Percentiles rank a stretch among this genome's conserved stretches.
These are phyloP conservation scores for Pomatostomus ruficeps DNA, from an alignment of 2,113 vertebrate species.

Conservation along the genomic window DNA sequence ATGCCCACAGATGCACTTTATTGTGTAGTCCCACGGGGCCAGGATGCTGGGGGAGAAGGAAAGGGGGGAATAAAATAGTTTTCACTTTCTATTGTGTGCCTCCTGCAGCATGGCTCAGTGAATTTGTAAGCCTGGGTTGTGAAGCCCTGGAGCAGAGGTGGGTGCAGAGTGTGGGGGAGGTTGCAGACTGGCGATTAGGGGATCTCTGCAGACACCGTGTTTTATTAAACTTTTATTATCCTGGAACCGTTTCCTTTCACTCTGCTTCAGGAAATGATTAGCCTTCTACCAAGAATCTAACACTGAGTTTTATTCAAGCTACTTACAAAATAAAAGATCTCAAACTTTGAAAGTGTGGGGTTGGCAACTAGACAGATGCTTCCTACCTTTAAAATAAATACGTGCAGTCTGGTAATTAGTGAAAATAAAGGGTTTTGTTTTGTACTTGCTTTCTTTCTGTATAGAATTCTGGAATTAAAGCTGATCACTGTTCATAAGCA, in stretches of 20 bases:
- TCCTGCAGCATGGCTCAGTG: not conserved
- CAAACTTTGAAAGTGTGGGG: not conserved
- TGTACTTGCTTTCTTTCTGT: not conserved
- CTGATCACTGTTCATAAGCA: not conserved
- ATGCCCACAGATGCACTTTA: rapidly evolving
- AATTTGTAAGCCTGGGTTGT: not conserved
- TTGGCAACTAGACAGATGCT: not conserved
- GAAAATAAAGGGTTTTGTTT: not conserved
- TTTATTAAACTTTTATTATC: not conserved
- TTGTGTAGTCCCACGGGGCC: rapidly evolving
- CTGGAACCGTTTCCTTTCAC: not conserved
- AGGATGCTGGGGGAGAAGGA: not conserved
- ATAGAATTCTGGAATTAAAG: not conserved
- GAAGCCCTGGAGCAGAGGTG: not conserved
- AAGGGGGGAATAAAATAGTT: not conserved
- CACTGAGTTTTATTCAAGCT: not conserved
- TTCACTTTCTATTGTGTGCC: not conserved
- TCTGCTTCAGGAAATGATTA: not conserved
- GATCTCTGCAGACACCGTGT: not conserved
- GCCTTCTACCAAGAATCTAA: not conserved
- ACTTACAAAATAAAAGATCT: not conserved
- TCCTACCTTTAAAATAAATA: not conserved
- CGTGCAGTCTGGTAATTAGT: not conserved
- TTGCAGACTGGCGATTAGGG: rapidly evolving
- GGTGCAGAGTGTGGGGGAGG: not conserved